Conservation (phyloP, 2,888 invertebrate species). For the Biston betularia region DNA sequence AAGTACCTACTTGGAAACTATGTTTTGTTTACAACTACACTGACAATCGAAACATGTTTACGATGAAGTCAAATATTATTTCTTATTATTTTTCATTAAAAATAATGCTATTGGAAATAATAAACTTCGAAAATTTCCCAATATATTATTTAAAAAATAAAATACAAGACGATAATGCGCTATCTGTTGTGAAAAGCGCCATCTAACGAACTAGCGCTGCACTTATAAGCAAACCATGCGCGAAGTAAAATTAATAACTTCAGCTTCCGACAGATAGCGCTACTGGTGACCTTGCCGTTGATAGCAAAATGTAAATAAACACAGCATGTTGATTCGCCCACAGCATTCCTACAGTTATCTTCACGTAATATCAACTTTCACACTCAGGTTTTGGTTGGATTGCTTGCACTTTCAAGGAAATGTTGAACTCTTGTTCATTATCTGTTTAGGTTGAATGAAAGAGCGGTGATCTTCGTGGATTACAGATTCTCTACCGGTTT, state of each 20-base stretch:
- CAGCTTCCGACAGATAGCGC: constrained; percentile 38
- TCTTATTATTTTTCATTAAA: no score
- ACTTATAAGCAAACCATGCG: constrained; percentile 21
- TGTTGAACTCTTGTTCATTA: neutral
- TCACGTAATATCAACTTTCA: constrained; percentile 35
- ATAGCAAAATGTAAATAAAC: constrained; percentile 24
- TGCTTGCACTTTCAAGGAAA: constrained; percentile 19
- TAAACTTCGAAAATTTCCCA: no score
- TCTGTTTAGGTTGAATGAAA: neutral
- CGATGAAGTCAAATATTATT: no score
- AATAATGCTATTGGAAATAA: no score
- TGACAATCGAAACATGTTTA: no score
- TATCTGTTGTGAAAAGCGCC: constrained; percentile 27
- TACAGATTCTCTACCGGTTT: no score
- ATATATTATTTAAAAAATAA: neutral
- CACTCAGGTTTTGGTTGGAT: constrained; percentile 16
- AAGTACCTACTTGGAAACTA: no score
- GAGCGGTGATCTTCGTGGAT: neutral
- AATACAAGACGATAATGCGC: neutral
- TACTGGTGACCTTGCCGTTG: constrained; percentile 19
- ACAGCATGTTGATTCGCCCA: constrained; percentile 3
- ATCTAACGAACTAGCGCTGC: constrained; percentile 30
- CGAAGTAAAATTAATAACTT: neutral
- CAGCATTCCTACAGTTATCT: constrained; percentile 10
- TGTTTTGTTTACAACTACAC: no score